Evolutionary conservation across 1,140 invertebrate genomes (phyloP).

Genomic region (Melanaphis sacchari): DNA sequence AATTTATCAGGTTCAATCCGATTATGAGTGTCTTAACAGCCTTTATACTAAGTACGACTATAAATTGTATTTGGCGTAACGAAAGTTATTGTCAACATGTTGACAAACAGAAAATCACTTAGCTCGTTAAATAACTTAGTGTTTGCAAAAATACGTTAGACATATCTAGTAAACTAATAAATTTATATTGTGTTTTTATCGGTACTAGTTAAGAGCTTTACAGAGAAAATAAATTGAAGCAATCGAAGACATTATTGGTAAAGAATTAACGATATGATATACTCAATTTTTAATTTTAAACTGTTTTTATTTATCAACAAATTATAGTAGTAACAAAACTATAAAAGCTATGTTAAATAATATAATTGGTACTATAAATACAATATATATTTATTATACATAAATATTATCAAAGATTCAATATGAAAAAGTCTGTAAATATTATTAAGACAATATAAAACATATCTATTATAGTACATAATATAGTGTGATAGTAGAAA

Average conservation of each 20-base stretch:
- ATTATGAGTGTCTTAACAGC: neutral
- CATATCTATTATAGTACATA: neutral
- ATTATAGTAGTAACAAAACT: neutral
- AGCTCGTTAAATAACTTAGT: slow-evolving; percentile 39
- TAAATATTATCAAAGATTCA: neutral
- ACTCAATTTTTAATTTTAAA: neutral
- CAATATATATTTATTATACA: neutral
- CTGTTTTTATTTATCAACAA: neutral
- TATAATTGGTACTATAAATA: neutral
- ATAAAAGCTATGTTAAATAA: neutral
- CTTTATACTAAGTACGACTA: slow-evolving; percentile 12
- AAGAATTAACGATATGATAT: neutral
- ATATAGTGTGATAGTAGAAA: neutral
- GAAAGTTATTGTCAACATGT: slow-evolving; percentile 31
- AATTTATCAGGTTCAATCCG: slow-evolving; percentile 26
- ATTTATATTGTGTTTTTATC: slow-evolving; percentile 1
- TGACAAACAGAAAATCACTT: slow-evolving; percentile 28
- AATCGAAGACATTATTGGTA: neutral
- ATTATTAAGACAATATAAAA: neutral
- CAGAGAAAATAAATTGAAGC: neutral
- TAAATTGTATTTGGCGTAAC: slow-evolving; percentile 43
- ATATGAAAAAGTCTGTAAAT: neutral
- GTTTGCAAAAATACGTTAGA: slow-evolving; percentile 17
- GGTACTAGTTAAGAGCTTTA: neutral
- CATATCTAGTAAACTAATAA: slow-evolving; percentile 27